phyloP scores from a whole-genome alignment of 2,888 invertebrate genomes.

The Gryllus longicercus region DNA sequence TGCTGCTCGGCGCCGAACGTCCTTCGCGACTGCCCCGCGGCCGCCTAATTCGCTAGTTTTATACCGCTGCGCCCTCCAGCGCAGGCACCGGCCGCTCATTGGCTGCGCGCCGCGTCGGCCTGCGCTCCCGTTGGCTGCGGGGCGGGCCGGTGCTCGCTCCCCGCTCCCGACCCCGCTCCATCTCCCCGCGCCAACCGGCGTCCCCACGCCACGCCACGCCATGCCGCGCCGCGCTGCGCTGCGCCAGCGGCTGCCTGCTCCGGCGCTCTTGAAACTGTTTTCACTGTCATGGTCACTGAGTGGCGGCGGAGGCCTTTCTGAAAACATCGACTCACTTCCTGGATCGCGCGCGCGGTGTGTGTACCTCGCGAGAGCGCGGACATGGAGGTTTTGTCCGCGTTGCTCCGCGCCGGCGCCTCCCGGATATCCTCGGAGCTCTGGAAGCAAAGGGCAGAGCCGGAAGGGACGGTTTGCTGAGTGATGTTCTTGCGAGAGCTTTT shows the following conservation, averaged over 20 bases:
- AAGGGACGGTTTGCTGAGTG: no score
- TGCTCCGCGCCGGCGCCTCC: no score
- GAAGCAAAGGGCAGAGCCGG: no score
- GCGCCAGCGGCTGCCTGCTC: background rate
- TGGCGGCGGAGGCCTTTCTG: slow-evolving; percentile 23
- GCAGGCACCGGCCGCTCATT: background rate
- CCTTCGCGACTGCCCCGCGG: slow-evolving; percentile 9
- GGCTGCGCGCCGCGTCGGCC: background rate
- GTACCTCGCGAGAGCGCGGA: background rate
- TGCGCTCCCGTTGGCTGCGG: background rate
- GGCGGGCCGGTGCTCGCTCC: background rate
- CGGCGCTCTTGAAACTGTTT: slow-evolving; percentile 26
- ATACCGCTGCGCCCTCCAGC: background rate
- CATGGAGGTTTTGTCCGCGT: no score
- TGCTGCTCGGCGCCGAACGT: slow-evolving; percentile 1
- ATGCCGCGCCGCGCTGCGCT: background rate
- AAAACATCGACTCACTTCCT: slow-evolving; percentile 19
- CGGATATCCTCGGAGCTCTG: no score
- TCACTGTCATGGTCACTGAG: slow-evolving; percentile 33
- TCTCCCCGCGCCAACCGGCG: background rate
- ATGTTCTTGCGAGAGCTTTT: no score
- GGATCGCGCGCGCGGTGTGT: background rate
- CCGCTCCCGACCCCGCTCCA: background rate
- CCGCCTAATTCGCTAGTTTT: slow-evolving; percentile 8
- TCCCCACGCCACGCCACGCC: background rate